Percentiles rank a stretch among this genome's conserved stretches.
These are phyloP conservation scores for Molossus alvarezi DNA, from an alignment of 2,797 vertebrate genomes.

Conservation along the genomic window DNA sequence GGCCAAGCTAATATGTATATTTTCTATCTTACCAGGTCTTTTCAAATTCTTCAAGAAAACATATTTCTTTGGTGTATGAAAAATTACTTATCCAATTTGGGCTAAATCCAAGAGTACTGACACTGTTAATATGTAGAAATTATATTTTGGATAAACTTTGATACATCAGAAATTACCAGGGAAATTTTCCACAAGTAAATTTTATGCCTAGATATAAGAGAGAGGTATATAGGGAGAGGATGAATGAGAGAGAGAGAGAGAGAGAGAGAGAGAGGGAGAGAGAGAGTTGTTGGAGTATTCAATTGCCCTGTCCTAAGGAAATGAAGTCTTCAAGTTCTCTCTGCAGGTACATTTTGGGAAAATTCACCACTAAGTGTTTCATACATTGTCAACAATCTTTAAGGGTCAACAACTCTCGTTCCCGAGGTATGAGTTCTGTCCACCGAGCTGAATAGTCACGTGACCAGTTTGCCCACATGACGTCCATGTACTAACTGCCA, in stretches of 20 bases:
- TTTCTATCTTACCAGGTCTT: conserved; percentile 65
- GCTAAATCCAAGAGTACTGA: background rate
- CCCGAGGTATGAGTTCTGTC: background rate
- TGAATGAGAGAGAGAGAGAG: background rate
- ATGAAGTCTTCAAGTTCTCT: background rate
- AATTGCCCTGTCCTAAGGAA: background rate
- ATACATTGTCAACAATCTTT: background rate
- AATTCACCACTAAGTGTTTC: background rate
- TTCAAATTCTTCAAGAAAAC: conserved; percentile 72
- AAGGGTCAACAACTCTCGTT: background rate
- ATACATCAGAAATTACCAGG: conserved; percentile 69
- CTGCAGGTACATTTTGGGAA: background rate
- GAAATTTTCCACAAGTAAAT: conserved; percentile 64
- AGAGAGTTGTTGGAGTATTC: background rate
- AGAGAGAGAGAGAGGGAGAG: background rate
- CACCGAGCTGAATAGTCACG: background rate
- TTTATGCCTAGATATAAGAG: background rate
- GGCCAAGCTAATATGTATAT: no score
- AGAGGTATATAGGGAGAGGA: background rate
- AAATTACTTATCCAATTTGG: conserved; percentile 10
- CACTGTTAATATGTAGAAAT: conserved; percentile 11
- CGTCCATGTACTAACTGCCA: background rate
- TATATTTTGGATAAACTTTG: conserved; percentile 63
- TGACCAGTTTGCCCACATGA: background rate
- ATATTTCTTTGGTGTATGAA: conserved; percentile 58